A percentile compares a stretch with the other conserved stretches of the same genome.
Evolutionary conservation across 2,888 invertebrate genomes (phyloP).

Genomic region (Metacarcinus magister): DNA sequence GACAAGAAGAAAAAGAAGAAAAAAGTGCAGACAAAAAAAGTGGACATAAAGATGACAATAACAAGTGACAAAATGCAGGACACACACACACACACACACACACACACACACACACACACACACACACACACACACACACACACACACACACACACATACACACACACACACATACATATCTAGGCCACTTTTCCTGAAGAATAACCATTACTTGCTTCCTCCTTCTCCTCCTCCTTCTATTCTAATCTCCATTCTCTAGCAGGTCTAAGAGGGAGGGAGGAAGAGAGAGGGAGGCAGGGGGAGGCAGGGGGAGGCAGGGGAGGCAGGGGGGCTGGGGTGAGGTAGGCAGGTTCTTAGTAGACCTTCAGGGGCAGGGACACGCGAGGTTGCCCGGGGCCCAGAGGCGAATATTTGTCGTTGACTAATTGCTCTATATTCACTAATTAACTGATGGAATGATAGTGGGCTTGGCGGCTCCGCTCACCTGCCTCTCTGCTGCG

Average conservation of each 20-base stretch:
- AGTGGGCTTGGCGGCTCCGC: slow-evolving; percentile 4
- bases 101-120: not conserved
- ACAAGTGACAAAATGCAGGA: too few species aligned
- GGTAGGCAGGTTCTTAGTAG: not conserved
- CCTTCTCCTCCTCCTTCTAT: not conserved
- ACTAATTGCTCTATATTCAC: slow-evolving; percentile 70
- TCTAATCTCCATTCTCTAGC: not conserved
- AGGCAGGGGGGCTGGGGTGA: not conserved
- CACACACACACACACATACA: too few species aligned
- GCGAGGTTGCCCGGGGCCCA: not conserved
- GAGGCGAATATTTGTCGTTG: slow-evolving; percentile 68
- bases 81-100: not conserved
- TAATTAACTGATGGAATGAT: slow-evolving; percentile 74
- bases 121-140: not conserved
- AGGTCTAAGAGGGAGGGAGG: not conserved
- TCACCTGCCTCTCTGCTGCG: not conserved
- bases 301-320: not conserved
- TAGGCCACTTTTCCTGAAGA: too few species aligned
- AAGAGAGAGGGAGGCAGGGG: not conserved
- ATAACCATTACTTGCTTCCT: not conserved
- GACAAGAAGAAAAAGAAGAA: too few species aligned
- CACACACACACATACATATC: too few species aligned
- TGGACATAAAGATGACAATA: too few species aligned
- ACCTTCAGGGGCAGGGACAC: not conserved
- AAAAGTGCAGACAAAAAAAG: too few species aligned